Percentiles rank a stretch among this genome's conserved stretches.
These are phyloP conservation scores for Bolborhynchus lineola DNA, from an alignment of 2,113 vertebrate species.

Conservation along the genomic window DNA sequence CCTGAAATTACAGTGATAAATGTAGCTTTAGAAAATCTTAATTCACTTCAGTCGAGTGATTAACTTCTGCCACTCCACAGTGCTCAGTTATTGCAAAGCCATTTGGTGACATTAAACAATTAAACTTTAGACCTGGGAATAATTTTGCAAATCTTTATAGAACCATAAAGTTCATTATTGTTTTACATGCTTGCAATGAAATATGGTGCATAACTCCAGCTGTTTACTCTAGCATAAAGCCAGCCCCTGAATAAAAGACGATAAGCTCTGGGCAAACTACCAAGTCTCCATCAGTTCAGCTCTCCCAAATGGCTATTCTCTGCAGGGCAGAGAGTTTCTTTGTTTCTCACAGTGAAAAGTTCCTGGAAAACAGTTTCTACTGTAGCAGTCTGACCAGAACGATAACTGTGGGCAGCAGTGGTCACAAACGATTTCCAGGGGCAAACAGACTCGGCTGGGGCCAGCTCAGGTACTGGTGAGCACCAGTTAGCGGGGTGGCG, in stretches of 20 bases:
- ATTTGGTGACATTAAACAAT: conserved; percentile 75
- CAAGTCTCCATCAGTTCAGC: conserved; percentile 22
- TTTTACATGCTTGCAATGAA: conserved; percentile 43
- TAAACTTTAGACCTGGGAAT: conserved; percentile 72
- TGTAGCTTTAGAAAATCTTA: conserved; percentile 72
- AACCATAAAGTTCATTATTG: conserved; percentile 65
- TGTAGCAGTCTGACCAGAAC: neutral
- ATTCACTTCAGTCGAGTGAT: conserved; percentile 72
- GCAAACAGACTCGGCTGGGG: neutral
- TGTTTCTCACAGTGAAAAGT: neutral
- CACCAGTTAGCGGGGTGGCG: neutral
- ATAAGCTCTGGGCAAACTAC: conserved; percentile 55
- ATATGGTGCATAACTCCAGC: conserved; percentile 42
- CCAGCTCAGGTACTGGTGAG: neutral
- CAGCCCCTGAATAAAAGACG: conserved; percentile 20
- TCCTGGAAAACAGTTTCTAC: conserved; percentile 4
- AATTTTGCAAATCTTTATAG: conserved; percentile 72
- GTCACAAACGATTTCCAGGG: neutral
- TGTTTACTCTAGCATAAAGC: conserved; percentile 56
- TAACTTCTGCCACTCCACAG: conserved; percentile 71
- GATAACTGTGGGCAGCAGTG: neutral
- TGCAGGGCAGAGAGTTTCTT: conserved; percentile 35
- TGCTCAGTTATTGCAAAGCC: conserved; percentile 71
- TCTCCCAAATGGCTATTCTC: conserved; percentile 9
- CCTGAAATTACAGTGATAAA: conserved; percentile 72